phyloP scores from a whole-genome alignment of 2,113 vertebrate species.

The Pseudopodoces humilis region DNA sequence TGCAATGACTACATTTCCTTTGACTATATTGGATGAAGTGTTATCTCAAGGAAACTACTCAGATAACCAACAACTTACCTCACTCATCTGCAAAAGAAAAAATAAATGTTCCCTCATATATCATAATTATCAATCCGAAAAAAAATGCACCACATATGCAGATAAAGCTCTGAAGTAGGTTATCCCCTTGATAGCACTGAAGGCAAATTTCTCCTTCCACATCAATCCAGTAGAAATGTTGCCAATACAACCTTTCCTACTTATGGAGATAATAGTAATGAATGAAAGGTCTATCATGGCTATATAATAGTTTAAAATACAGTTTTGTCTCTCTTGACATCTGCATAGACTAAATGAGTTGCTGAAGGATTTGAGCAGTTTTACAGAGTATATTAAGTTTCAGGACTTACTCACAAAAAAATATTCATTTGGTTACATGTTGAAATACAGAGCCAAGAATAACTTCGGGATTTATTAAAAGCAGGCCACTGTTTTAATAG shows the following conservation, averaged over 20 bases:
- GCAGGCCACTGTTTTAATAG: conserved; percentile 68
- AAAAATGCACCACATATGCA: not conserved
- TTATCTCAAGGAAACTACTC: not conserved
- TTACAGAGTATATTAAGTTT: conserved; percentile 67
- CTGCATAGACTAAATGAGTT: conserved; percentile 57
- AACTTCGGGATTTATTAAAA: conserved; percentile 73
- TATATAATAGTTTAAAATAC: conserved; percentile 21
- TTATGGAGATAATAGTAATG: conserved; percentile 16
- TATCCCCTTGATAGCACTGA: not conserved
- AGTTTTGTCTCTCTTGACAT: conserved; percentile 52
- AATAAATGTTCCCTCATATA: not conserved
- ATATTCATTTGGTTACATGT: conserved; percentile 65
- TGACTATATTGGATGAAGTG: not conserved
- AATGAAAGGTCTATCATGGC: conserved; percentile 5
- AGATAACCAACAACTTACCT: not conserved
- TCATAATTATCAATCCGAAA: not conserved
- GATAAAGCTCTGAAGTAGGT: not conserved
- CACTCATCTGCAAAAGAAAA: not conserved
- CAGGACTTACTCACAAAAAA: conserved; percentile 62
- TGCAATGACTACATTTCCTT: not conserved
- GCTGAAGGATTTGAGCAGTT: conserved; percentile 66
- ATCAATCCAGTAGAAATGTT: not conserved
- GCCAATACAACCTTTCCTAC: not conserved
- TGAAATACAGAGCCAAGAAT: conserved; percentile 66
- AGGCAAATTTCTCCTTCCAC: not conserved